These are phyloP conservation scores for Pachycephus smyrnensis DNA, from an alignment of 2,888 invertebrate species.

Conservation along the genomic window DNA sequence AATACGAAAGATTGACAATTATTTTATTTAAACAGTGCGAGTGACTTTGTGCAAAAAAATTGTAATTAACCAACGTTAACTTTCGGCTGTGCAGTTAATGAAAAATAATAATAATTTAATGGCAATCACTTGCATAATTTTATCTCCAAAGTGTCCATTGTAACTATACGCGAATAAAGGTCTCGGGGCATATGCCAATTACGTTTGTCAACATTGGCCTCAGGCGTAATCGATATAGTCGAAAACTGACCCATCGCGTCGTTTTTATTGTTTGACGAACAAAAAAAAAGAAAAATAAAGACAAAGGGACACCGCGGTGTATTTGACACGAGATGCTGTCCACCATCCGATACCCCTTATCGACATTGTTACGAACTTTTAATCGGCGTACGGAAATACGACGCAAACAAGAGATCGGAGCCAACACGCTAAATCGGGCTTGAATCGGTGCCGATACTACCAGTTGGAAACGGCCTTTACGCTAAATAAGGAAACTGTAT, in stretches of 20 bases:
- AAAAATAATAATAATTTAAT: no score
- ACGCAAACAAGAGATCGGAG: not conserved
- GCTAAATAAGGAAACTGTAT: not conserved
- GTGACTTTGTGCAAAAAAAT: not conserved
- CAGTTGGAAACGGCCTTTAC: not conserved
- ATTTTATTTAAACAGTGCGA: not conserved
- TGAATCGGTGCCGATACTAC: not conserved
- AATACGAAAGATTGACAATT: not conserved
- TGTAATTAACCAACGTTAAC: no score
- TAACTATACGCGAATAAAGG: not conserved
- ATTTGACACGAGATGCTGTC: not conserved
- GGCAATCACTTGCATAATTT: no score
- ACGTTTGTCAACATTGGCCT: not conserved
- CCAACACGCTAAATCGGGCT: not conserved
- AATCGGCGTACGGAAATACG: not conserved
- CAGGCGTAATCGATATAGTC: not conserved
- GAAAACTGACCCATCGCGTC: no score
- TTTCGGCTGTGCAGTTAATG: no score
- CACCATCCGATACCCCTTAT: conserved; percentile 2
- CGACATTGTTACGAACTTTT: not conserved
- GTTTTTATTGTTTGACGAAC: not conserved
- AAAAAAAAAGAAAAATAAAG: not conserved
- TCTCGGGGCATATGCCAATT: not conserved
- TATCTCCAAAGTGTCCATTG: no score
- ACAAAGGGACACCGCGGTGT: not conserved